Base-by-base conservation (phyloP, 1,140 invertebrate genomes). In the Monochamus saltuarius region DNA sequence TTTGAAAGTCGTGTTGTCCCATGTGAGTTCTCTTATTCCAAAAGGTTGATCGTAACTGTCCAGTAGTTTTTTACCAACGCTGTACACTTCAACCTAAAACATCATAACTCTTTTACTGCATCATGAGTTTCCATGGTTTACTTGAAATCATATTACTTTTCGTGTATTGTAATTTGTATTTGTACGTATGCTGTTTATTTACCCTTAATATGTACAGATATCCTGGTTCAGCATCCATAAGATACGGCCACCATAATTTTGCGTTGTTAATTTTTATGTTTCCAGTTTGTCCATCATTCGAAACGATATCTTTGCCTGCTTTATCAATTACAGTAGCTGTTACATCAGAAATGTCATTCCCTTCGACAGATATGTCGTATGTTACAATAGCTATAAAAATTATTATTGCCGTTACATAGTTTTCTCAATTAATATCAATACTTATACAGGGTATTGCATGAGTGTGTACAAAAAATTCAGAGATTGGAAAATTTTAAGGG, bases 241-340 rank as follows among this genome's bases (percentile, higher is more conserved):
- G 82, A 75, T 89, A 91, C 0, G 95, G 93, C 95, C 95, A 98
- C 95, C 95, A 98, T 6, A 95, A 82, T 49, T 87, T 87, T 0
- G 87, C 87, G 66, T 88, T 84, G 1, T 80, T 78, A n/a, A 96
- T 79, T 4, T 86, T 29, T 39, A 65, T 2, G 29, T 38, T 56
- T 11, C 22, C 35, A 49, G 29, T 34, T 29, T 29, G 22, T 11
- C 2, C 22, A 29, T 13, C 34, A 13, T 78, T 75, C 0, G 73
- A 73, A 1, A 77, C 79, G 0, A 87, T 81, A 64, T 80, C 66
- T 16, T 77, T 78, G n/a, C 82, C 81, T 34, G 84, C 72, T 54
- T 72, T 73, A 62, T 86, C 82, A 8, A 81, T 54, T 22, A 87
- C 66, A 36, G 67, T 77, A 1, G 82, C 76, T 37, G 58, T 65